These are phyloP conservation scores for Tragelaphus buxtoni DNA, from an alignment of 2,113 vertebrate species.

Conservation along the genomic window DNA sequence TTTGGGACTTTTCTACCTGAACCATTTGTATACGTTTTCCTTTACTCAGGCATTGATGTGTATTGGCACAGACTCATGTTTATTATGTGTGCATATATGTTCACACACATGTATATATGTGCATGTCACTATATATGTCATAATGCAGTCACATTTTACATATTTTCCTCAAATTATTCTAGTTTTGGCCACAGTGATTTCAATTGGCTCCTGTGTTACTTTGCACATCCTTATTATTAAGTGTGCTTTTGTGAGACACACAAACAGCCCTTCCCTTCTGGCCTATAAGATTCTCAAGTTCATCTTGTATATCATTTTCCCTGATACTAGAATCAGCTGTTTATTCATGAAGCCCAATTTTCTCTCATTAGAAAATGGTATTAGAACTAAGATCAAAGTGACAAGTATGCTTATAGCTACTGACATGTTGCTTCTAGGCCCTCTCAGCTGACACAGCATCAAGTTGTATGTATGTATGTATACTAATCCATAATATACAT, in stretches of 20 bases:
- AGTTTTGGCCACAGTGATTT: background rate
- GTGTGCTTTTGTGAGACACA: background rate
- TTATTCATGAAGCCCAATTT: background rate
- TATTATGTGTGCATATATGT: background rate
- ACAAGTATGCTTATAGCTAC: background rate
- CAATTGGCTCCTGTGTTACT: background rate
- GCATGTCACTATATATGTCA: too few species aligned
- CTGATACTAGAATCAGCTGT: background rate
- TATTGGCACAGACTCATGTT: background rate
- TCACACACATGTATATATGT: background rate
- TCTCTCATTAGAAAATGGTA: background rate
- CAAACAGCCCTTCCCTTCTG: background rate
- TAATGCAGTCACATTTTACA: background rate
- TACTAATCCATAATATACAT: background rate
- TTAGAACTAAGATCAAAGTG: background rate
- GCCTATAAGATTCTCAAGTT: background rate
- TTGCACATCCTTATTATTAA: background rate
- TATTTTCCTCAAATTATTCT: background rate
- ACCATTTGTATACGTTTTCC: too few species aligned
- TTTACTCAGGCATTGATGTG: background rate
- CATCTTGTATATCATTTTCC: background rate
- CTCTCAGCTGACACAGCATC: background rate
- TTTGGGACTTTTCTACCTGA: background rate
- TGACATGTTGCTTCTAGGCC: background rate
- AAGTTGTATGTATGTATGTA: background rate